phyloP scores from a whole-genome alignment of 2,888 invertebrate species.

The Hirudinaria manillensis region DNA sequence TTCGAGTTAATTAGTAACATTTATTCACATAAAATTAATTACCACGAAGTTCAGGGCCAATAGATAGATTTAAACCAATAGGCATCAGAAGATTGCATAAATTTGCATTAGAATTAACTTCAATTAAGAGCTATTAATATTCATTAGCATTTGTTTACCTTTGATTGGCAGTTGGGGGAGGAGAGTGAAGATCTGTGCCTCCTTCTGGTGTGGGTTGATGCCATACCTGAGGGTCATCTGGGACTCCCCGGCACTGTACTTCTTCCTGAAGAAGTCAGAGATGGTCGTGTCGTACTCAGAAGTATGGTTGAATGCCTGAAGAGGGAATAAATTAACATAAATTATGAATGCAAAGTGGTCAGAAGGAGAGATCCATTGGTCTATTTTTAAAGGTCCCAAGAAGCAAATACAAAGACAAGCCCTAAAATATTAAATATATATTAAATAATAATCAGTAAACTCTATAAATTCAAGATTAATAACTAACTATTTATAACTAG shows the following conservation, averaged over 20 bases:
- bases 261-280: slow-evolving; percentile 75
- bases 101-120: neutral
- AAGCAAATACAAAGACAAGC: neutral
- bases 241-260: slow-evolving; percentile 71
- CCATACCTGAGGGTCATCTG: slow-evolving; percentile 82
- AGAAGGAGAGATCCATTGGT: too few species aligned
- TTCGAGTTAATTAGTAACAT: neutral
- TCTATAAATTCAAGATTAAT: neutral
- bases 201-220: slow-evolving; percentile 97
- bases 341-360: neutral
- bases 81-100: too few species aligned
- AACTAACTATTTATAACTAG: neutral
- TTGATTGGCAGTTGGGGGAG: slow-evolving; percentile 72
- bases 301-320: slow-evolving; percentile 91
- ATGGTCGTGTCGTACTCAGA: slow-evolving; percentile 89
- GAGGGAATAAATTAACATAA: neutral
- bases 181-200: slow-evolving; percentile 82
- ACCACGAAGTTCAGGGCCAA: neutral
- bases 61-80: neutral
- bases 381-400: neutral
- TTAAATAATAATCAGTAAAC: neutral
- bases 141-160: slow-evolving; percentile 51
- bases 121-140: neutral
- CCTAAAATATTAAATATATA: neutral
- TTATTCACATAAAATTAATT: neutral